Percentiles rank a stretch among this genome's conserved stretches.
These are phyloP conservation scores for Drosophila novamexicana DNA, from an alignment of 1,140 invertebrate species.

Conservation along the genomic window DNA sequence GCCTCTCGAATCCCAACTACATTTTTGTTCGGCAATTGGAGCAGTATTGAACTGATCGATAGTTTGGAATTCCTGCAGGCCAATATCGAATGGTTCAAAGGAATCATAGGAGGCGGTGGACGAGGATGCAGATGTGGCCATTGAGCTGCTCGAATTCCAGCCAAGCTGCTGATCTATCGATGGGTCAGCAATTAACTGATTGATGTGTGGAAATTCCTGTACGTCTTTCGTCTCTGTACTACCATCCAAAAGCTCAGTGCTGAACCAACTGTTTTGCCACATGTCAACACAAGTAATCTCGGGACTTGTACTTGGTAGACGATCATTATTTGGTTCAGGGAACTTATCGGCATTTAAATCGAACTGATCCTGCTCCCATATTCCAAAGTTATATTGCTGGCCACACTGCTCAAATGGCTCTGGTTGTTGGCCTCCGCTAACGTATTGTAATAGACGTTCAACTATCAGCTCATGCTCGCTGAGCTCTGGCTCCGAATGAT, in stretches of 20 bases:
- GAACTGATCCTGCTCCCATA: background rate
- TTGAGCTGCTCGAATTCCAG: conserved; percentile 45
- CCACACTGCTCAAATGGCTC: background rate
- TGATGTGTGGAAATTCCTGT: background rate
- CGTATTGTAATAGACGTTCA: conserved; percentile 59
- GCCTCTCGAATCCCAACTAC: conserved; percentile 47
- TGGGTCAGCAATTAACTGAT: background rate
- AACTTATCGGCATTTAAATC: background rate
- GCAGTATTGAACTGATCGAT: background rate
- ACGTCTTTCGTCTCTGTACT: background rate
- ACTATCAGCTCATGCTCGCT: conserved; percentile 58
- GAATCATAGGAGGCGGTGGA: conserved; percentile 39
- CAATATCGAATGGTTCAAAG: conserved; percentile 23
- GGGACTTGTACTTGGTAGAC: no score
- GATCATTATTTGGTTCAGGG: background rate
- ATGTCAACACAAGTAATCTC: background rate
- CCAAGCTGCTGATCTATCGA: conserved; percentile 14
- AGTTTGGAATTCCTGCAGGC: background rate
- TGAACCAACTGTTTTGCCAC: background rate
- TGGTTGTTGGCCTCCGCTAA: background rate
- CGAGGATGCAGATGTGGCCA: conserved; percentile 13
- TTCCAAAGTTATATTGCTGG: background rate
- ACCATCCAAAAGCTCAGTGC: background rate
- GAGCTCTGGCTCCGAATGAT: background rate
- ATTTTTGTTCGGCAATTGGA: conserved; percentile 9